Evolutionary conservation across 2,113 vertebrate species (phyloP).

Genomic region (Zeus faber): DNA sequence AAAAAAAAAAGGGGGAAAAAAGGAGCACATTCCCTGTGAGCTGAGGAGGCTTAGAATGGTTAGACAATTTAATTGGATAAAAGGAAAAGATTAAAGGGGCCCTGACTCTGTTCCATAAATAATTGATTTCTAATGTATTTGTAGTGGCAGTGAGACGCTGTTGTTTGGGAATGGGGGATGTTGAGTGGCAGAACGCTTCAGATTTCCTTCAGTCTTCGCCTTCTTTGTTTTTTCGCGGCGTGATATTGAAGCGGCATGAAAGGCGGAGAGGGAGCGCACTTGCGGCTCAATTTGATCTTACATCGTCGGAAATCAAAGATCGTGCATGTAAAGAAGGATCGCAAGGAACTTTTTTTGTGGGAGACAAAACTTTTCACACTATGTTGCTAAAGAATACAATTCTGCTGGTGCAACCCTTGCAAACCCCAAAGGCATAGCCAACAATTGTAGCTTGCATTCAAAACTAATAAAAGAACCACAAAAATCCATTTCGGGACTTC

Average conservation of each 20-base stretch:
- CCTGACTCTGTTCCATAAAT: constrained; percentile 77
- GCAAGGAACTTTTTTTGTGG: constrained; percentile 55
- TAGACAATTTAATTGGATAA: constrained; percentile 83
- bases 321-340: constrained; percentile 67
- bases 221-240: constrained; percentile 69
- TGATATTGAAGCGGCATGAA: constrained; percentile 71
- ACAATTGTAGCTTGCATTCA: constrained; percentile 48
- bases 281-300: constrained; percentile 76
- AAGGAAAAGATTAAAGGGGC: constrained; percentile 80
- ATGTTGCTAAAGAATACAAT: constrained; percentile 59
- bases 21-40: constrained; percentile 62
- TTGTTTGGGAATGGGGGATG: constrained; percentile 75
- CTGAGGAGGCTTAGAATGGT: constrained; percentile 68
- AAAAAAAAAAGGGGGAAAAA: not conserved
- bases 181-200: constrained; percentile 75
- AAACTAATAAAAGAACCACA: constrained; percentile 60
- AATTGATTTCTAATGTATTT: constrained; percentile 81
- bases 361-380: constrained; percentile 73
- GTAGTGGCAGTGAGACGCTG: constrained; percentile 72
- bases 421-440: constrained; percentile 57
- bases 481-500: constrained; percentile 56
- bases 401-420: constrained; percentile 66
- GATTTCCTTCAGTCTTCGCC: constrained; percentile 69
- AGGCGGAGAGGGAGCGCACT: constrained; percentile 66
- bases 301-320: constrained; percentile 77